A percentile compares a stretch with the other conserved stretches of the same genome.
Evolutionary conservation across 2,888 invertebrate genomes (phyloP).

Genomic region (Chorisops tibialis): DNA sequence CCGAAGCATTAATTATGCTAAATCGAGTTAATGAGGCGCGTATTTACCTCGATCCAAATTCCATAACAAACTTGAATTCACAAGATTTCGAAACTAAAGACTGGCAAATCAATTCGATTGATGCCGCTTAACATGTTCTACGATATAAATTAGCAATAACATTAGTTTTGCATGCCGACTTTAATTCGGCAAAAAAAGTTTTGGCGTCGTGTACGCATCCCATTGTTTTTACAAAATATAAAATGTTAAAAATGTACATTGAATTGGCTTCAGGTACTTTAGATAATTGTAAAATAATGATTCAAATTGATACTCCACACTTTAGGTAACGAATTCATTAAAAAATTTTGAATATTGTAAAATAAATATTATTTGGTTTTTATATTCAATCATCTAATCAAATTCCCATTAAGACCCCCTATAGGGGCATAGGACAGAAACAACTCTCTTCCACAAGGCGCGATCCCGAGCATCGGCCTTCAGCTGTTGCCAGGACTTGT

Average conservation of each 20-base stretch:
- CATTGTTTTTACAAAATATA: constrained; percentile 43
- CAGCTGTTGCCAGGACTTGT: too few species aligned
- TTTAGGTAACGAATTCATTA: too few species aligned
- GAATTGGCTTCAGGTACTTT: constrained; percentile 54
- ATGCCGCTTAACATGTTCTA: constrained; percentile 67
- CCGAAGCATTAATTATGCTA: constrained; percentile 79
- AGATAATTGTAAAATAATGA: constrained; percentile 24
- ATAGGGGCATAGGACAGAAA: too few species aligned
- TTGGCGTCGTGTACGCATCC: constrained; percentile 45
- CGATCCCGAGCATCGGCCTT: too few species aligned
- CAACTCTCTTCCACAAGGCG: too few species aligned
- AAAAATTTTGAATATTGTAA: too few species aligned
- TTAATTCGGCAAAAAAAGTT: constrained; percentile 57
- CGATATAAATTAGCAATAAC: constrained; percentile 77
- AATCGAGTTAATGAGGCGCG: constrained; percentile 81
- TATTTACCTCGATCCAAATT: constrained; percentile 75
- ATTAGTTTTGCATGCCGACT: constrained; percentile 70
- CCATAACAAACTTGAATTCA: constrained; percentile 59
- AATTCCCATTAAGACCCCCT: too few species aligned
- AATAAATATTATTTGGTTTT: too few species aligned
- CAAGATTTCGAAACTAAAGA: constrained; percentile 54
- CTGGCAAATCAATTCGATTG: constrained; percentile 56
- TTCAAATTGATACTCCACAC: constrained; percentile 24
- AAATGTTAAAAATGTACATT: constrained; percentile 56
- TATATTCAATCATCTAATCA: too few species aligned